Evolutionary conservation across 2,888 invertebrate species (phyloP), one percentile per base, ranked within the genome.

Genomic region (Papilio gigon): DNA sequence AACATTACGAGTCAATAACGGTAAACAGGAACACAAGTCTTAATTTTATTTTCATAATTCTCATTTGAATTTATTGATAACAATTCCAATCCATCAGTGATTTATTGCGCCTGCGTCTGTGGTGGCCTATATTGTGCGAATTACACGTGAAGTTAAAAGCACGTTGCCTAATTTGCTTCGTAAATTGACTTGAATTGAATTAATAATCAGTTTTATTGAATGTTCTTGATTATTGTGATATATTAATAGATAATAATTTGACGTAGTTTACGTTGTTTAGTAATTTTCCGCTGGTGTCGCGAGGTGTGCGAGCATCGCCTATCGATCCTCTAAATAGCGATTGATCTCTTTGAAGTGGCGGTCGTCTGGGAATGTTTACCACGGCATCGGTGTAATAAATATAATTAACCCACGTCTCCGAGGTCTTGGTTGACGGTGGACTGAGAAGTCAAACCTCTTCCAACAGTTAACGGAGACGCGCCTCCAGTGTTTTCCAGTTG

Each of bases 281-380:
- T 64, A 60, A 56, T 59, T 76, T 72, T 72, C 72, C 70, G 71
- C 66, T 44, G 71, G 40, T 68, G 62, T 69, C 71, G 73, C 69
- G 74, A 74, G 66, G 72, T 63, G 71, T 68, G 68, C 73, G 67
- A 66, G 65, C 67, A 74, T 68, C 76, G 78, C 78, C 76, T 77
- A 81, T 84, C 86, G 83, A 84, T 85, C 83, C 84, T 77, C 78
- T 73, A 81, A 88, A 85, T 81, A 86, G 81, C 84, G 80, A 89
- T 91, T 84, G 89, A 90, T 87, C 84, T 83, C 91, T 91, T 92
- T 92, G 91, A 92, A 85, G 90, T 90, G 76, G 73, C 82, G 84
- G 84, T 87, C 86, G 82, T 75, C 76, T 75, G 76, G 75, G 83
- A 81, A 84, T 87, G 89, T 87, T 90, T 89, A 89, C 86, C 81